phyloP scores from a whole-genome alignment of 64 coral and sea anemone genomes.

The Actinia tenebrosa region DNA sequence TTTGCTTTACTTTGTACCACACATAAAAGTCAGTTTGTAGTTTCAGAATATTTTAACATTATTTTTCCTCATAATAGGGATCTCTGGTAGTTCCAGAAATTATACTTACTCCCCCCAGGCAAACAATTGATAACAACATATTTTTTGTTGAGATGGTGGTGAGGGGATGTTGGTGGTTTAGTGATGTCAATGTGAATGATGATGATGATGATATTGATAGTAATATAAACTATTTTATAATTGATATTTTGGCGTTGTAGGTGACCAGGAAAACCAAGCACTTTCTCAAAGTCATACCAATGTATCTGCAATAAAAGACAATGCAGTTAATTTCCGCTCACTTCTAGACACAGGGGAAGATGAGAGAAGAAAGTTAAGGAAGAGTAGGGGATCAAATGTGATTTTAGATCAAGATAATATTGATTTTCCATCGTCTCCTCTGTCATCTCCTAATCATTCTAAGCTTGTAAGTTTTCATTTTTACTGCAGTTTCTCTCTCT shows the following conservation, averaged over 20 bases:
- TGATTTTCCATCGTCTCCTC: constrained; percentile 67
- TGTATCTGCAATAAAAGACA: background rate
- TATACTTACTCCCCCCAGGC: too few species aligned
- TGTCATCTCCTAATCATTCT: constrained; percentile 47
- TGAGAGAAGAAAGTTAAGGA: constrained; percentile 62
- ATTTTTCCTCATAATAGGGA: too few species aligned
- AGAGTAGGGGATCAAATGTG: constrained; percentile 56
- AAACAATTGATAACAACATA: too few species aligned
- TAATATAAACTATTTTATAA: background rate
- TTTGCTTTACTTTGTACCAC: background rate
- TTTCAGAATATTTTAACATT: too few species aligned
- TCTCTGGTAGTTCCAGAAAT: too few species aligned
- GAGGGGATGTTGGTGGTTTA: background rate
- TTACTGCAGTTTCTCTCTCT: background rate
- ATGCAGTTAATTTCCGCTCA: background rate
- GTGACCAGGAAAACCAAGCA: constrained; percentile 18
- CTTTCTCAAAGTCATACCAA: constrained; percentile 20
- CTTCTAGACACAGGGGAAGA: constrained; percentile 43
- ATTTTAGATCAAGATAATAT: constrained; percentile 58
- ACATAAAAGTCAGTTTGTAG: too few species aligned
- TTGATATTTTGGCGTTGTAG: background rate
- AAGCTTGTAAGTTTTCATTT: constrained; percentile 39
- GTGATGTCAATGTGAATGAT: background rate
- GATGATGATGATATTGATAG: background rate
- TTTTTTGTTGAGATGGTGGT: too few species aligned